Evolutionary conservation across 2,888 invertebrate genomes (phyloP).

Genomic region (Mycalesis mineus): DNA sequence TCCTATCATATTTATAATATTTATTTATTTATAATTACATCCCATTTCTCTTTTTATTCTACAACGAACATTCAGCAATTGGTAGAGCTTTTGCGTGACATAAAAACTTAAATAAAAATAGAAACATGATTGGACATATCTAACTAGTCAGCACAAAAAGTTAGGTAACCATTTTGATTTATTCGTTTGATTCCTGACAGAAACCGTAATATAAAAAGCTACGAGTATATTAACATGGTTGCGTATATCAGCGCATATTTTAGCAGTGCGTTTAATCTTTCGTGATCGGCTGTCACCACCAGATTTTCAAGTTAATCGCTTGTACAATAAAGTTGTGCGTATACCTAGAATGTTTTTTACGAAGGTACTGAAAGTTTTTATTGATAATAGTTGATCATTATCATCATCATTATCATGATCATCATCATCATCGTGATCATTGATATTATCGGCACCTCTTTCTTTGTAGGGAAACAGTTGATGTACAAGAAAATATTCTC

Average conservation of each 20-base stretch:
- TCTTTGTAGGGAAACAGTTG: no score
- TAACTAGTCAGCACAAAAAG: background rate
- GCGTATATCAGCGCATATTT: background rate
- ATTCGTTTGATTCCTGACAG: background rate
- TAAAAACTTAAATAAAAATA: background rate
- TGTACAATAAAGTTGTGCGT: slow-evolving; percentile 2
- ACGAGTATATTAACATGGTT: background rate
- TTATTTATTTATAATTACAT: no score
- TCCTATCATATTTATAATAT: no score
- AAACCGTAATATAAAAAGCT: background rate
- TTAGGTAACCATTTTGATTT: background rate
- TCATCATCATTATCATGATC: no score
- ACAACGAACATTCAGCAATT: background rate
- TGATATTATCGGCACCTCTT: no score
- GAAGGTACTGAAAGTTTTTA: background rate
- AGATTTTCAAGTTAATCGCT: slow-evolving; percentile 10
- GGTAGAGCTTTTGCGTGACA: background rate
- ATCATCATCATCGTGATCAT: no score
- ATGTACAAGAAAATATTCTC: no score
- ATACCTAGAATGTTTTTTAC: background rate
- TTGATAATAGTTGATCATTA: background rate
- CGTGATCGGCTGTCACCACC: slow-evolving; percentile 11
- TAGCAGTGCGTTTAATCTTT: slow-evolving; percentile 5
- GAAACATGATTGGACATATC: background rate
- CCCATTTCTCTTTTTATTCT: no score